Conservation (phyloP, 2,113 vertebrate genomes). For the Sphaerodactylus townsendi region DNA sequence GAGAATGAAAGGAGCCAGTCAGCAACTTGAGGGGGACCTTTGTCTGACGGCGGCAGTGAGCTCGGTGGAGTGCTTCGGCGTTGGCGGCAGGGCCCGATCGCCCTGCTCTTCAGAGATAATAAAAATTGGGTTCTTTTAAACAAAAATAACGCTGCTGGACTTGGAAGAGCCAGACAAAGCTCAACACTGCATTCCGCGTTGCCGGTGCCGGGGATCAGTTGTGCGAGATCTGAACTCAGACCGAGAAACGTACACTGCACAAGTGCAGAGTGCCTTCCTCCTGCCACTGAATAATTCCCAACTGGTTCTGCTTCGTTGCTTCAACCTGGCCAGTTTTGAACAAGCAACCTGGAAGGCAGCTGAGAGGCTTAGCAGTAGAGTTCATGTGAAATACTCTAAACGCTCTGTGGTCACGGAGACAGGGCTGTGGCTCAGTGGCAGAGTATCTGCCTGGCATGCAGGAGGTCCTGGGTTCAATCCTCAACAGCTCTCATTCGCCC, state of each 20-base stretch:
- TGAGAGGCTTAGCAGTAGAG: too few species aligned
- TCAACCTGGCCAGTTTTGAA: slow-evolving; percentile 6
- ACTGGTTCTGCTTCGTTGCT: not conserved
- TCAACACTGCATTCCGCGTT: not conserved
- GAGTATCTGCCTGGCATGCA: too few species aligned
- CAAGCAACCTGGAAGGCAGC: too few species aligned
- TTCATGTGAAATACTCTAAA: too few species aligned
- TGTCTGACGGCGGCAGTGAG: not conserved
- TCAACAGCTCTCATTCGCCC: too few species aligned
- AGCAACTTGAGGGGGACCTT: not conserved
- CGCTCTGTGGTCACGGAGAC: too few species aligned
- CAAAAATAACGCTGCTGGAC: too few species aligned
- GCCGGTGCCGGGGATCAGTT: not conserved
- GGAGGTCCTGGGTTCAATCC: too few species aligned
- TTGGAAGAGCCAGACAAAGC: not conserved
- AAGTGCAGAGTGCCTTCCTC: not conserved
- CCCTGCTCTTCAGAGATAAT: not conserved
- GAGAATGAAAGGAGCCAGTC: not conserved
- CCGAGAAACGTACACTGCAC: not conserved
- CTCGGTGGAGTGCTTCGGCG: not conserved
- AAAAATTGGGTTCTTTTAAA: not conserved
- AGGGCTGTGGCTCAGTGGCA: too few species aligned
- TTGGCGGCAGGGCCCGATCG: not conserved
- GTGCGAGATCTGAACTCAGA: not conserved
- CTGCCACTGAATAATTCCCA: not conserved